Conservation (phyloP, 1,140 invertebrate genomes). For the Anoplophora glabripennis region DNA sequence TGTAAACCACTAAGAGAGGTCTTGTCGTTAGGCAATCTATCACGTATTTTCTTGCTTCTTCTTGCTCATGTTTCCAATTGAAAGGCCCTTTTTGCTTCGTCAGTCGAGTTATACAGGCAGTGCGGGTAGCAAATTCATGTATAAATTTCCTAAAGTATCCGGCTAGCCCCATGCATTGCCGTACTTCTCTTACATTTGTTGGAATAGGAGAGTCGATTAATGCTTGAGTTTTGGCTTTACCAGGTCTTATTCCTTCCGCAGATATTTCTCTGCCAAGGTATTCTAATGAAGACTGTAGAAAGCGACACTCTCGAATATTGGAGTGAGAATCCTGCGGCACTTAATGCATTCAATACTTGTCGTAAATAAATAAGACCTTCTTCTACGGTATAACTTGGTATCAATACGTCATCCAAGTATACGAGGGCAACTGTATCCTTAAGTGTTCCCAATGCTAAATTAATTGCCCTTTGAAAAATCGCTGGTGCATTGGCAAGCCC, state of each 20-base stretch:
- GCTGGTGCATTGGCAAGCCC: too few relatives aligned
- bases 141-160: constrained; percentile 18
- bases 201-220: too few relatives aligned
- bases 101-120: constrained; percentile 15
- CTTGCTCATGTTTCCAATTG: constrained; percentile 11
- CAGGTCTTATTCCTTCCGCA: constrained; percentile 12
- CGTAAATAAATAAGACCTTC: constrained; percentile 31
- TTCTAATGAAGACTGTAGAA: constrained; percentile 14
- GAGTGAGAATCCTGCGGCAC: constrained; percentile 17
- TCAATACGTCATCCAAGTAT: constrained; percentile 37
- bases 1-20: constrained; percentile 10
- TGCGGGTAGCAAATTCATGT: constrained; percentile 12
- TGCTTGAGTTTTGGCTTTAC: too few relatives aligned
- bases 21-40: constrained; percentile 15
- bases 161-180: constrained; percentile 11
- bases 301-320: constrained; percentile 25
- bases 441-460: constrained; percentile 39
- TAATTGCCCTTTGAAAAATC: constrained; percentile 49
- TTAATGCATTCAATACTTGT: constrained; percentile 27
- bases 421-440: constrained; percentile 15
- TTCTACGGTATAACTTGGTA: constrained; percentile 28
- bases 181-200: too few relatives aligned
- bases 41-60: constrained; percentile 28
- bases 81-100: too few relatives aligned
- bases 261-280: constrained; percentile 25